A percentile compares a stretch with the other conserved stretches of the same genome.
These are phyloP conservation scores for Syndactyla subalaris DNA, from an alignment of 2,797 vertebrate genomes.

Conservation along the genomic window DNA sequence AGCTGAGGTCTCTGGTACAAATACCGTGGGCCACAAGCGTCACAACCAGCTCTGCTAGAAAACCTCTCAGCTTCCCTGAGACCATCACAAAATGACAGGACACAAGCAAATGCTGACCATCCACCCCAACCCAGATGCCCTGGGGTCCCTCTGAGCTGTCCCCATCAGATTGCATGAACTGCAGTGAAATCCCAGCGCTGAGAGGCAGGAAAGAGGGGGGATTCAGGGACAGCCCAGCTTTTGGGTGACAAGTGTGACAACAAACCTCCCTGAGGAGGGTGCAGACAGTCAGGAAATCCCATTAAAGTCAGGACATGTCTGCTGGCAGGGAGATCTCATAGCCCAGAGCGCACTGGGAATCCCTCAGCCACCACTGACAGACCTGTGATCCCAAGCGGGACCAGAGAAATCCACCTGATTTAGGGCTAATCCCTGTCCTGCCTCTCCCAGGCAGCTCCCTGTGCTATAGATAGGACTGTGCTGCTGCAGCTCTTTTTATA, in stretches of 20 bases:
- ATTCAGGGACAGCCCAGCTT: background rate
- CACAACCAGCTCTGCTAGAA: background rate
- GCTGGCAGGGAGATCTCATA: background rate
- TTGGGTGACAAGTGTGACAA: background rate
- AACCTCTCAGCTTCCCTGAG: background rate
- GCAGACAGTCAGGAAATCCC: background rate
- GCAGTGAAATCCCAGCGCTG: background rate
- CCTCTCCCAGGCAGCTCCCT: conserved; percentile 14
- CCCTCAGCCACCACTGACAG: background rate
- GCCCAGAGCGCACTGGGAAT: accelerated
- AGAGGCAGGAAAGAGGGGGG: background rate
- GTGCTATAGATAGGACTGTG: conserved; percentile 26
- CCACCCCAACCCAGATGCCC: background rate
- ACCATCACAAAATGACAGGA: accelerated
- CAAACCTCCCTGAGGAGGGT: background rate
- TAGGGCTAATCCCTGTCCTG: background rate
- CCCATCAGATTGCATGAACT: background rate
- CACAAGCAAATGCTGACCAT: background rate
- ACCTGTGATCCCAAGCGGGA: background rate
- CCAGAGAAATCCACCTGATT: background rate
- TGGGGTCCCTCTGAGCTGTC: background rate
- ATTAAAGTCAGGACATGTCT: background rate
- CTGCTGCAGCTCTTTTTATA: conserved; percentile 20
- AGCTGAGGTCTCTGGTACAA: background rate
- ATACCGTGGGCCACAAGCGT: background rate